These are phyloP conservation scores for Azemiops feae DNA, from an alignment of 2,113 vertebrate species.

Conservation along the genomic window DNA sequence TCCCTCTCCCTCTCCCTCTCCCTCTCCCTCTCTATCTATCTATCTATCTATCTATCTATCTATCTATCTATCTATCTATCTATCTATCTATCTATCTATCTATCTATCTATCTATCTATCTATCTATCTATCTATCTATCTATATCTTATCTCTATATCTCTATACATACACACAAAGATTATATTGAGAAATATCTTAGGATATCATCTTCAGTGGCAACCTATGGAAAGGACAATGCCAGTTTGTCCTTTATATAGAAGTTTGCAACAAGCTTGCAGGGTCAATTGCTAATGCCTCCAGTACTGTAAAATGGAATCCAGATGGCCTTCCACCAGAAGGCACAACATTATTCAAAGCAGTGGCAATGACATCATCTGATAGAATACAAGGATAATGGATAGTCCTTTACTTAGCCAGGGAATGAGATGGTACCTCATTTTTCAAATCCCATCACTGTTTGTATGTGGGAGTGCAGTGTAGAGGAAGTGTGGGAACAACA, in stretches of 20 bases:
- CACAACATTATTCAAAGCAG: neutral
- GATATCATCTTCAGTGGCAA: neutral
- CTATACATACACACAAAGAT: neutral
- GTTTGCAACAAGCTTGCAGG: neutral
- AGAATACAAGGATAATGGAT: neutral
- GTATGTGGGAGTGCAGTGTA: neutral
- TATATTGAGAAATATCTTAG: neutral
- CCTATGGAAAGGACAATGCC: neutral
- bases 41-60: too few species aligned
- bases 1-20: too few species aligned
- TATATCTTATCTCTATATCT: too few species aligned
- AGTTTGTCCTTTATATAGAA: neutral
- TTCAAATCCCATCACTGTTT: neutral
- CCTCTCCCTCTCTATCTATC: too few species aligned
- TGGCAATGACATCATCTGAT: neutral
- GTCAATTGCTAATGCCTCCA: neutral
- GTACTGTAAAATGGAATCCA: neutral
- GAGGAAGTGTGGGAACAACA: neutral
- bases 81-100: too few species aligned
- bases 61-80: too few species aligned
- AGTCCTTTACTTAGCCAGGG: neutral
- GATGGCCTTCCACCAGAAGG: neutral
- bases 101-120: too few species aligned
- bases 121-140: too few species aligned
- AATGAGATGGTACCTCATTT: too few species aligned